Evolutionary conservation across 2,113 vertebrate species (phyloP).

Genomic region (Turnix velox): DNA sequence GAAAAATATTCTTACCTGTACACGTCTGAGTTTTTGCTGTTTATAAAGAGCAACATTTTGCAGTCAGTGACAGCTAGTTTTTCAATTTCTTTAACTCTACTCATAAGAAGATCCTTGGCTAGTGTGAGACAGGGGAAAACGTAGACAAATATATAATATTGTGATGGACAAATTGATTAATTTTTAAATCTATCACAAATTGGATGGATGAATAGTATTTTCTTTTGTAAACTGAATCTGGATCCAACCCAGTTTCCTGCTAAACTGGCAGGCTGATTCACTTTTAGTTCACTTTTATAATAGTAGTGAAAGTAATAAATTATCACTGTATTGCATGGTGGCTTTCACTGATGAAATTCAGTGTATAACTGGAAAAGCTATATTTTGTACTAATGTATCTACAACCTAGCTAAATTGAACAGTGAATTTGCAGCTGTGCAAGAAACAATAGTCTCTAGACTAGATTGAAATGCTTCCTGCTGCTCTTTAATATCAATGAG

Average conservation of each 20-base stretch:
- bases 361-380: background rate
- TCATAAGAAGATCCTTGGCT: background rate
- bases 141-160: background rate
- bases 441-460: background rate
- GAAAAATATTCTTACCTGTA: slow-evolving; percentile 42
- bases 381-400: background rate
- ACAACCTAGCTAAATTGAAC: background rate
- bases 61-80: slow-evolving; percentile 39
- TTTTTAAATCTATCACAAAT: background rate
- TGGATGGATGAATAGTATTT: background rate
- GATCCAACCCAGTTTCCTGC: background rate
- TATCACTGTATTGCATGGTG: background rate
- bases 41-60: slow-evolving; percentile 65
- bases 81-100: background rate
- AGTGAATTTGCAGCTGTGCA: background rate
- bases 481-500: background rate
- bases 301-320: background rate
- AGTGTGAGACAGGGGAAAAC: background rate
- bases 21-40: slow-evolving; percentile 33
- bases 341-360: background rate
- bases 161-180: background rate
- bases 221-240: background rate
- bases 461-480: background rate
- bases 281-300: background rate
- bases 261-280: background rate